These are phyloP conservation scores for Prostheceraeus crozeri DNA, from an alignment of 2,888 invertebrate genomes.

Conservation along the genomic window DNA sequence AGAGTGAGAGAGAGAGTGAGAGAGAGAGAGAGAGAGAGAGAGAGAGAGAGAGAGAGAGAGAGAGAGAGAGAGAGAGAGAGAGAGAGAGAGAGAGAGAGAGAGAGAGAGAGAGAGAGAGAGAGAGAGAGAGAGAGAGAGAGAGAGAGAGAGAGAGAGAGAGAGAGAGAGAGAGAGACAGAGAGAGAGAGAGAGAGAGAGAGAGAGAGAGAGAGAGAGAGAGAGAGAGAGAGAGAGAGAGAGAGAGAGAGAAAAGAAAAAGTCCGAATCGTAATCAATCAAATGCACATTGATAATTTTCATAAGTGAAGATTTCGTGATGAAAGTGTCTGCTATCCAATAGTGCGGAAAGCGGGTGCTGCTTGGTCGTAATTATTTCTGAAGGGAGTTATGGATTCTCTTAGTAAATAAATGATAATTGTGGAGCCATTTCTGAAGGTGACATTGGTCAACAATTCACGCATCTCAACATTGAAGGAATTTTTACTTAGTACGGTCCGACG, in stretches of 20 bases:
- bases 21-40: slow-evolving; percentile 29
- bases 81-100: slow-evolving; percentile 26
- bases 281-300: no score
- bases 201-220: slow-evolving; percentile 29
- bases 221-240: slow-evolving; percentile 29
- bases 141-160: slow-evolving; percentile 29
- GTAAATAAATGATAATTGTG: no score
- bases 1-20: slow-evolving; percentile 26
- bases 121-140: slow-evolving; percentile 28
- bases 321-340: no score
- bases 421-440: no score
- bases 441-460: no score
- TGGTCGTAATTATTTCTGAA: no score
- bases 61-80: slow-evolving; percentile 29
- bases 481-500: no score
- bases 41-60: slow-evolving; percentile 29
- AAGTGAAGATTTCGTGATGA: no score
- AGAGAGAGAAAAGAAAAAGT: slow-evolving; percentile 25
- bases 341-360: no score
- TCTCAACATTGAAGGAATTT: no score
- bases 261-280: not conserved
- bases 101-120: slow-evolving; percentile 26
- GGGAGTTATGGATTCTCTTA: no score
- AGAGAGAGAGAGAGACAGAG: slow-evolving; percentile 27
- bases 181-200: slow-evolving; percentile 29